Conservation (phyloP, 2,113 vertebrate genomes). For the Emydura subglobosa region DNA sequence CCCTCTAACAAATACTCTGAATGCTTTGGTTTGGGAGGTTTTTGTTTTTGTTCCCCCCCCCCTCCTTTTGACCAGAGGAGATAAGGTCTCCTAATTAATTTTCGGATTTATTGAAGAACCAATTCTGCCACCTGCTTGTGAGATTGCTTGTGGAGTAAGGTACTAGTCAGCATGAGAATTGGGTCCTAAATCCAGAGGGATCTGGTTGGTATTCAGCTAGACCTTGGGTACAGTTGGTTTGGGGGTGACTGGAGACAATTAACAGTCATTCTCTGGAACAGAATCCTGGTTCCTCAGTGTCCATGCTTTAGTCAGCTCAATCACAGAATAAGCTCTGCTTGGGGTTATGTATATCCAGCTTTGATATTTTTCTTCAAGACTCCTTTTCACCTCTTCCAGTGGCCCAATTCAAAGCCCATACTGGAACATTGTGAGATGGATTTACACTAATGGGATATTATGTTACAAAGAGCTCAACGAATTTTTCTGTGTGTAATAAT, state of each 20-base stretch:
- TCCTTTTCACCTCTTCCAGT: background rate
- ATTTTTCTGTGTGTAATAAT: background rate
- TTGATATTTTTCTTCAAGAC: background rate
- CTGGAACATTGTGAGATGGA: background rate
- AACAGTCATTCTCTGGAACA: background rate
- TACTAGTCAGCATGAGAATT: background rate
- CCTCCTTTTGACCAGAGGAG: background rate
- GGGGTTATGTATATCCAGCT: background rate
- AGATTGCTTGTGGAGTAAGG: background rate
- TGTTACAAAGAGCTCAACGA: background rate
- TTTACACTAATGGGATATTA: background rate
- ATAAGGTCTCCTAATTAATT: accelerated
- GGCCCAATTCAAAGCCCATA: background rate
- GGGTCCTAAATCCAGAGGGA: background rate
- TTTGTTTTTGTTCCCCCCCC: too few relatives aligned
- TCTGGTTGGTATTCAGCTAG: background rate
- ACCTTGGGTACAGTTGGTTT: background rate
- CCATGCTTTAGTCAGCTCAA: background rate
- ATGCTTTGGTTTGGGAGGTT: background rate
- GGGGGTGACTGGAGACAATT: background rate
- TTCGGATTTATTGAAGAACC: background rate
- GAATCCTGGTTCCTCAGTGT: background rate
- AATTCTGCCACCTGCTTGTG: background rate
- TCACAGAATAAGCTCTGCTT: background rate
- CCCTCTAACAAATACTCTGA: background rate